Evolutionary conservation across 2,888 invertebrate species (phyloP), one percentile per base, ranked within the genome.

Genomic region (Amphipyra tragopoginis): DNA sequence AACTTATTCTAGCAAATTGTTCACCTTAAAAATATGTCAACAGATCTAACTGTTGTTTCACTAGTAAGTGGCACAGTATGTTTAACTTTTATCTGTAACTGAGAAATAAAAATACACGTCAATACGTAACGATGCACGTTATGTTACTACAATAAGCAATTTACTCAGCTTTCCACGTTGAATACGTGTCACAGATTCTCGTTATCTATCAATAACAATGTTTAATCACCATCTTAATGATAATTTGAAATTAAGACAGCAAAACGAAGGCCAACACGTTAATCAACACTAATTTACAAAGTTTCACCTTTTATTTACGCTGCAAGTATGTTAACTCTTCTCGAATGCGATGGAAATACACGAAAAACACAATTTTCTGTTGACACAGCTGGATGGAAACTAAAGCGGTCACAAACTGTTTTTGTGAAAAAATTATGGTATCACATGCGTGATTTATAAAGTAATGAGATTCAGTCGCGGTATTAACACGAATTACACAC

Each of bases 401-500:
- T 58, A 57, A 54, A 45, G 50, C 11, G 42, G 47, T 36, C 52
- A 60, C 53, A 59, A 61, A 66, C 29, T 55, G 55, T 51, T 67
- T 65, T 47, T n/a, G 38, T 21, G 43, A 13, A n/a, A 14, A 56
- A 57, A 29, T 65, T 39, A 60, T 45, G 13, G 26, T 10, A 26
- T 11, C 9, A 50, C 43, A 66, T 65, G 59, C 61, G 44, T 57
- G 55, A 51, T 77, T 63, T 70, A 51, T 51, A 54, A 53, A 62
- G 54, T 66, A 70, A 61, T 50, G 61, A 60, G 72, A 49, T 69
- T 50, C 56, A 51, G 64, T 70, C 56, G 55, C 64, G 53, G 66
- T 62, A 55, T 60, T 65, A 72, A 66, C 40, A 47, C 38, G 47
- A 72, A 82, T 87, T 86, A 77, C 73, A 82, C 79, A 77, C 61